phyloP scores from a whole-genome alignment of 1,140 invertebrate species.

The Diorhabda sublineata region DNA sequence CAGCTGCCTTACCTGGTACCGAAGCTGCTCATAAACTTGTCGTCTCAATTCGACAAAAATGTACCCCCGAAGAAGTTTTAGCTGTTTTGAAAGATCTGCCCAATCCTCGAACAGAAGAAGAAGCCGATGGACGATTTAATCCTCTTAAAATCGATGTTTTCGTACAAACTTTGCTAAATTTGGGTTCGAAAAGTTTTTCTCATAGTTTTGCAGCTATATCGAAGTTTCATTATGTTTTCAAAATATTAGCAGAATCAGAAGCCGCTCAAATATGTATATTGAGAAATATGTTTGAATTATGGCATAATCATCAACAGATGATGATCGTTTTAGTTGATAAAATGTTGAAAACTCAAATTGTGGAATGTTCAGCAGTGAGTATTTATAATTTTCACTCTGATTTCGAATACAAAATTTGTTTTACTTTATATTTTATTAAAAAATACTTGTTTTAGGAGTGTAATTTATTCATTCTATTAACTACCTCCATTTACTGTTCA shows the following conservation, averaged over 20 bases:
- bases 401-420: too few species aligned
- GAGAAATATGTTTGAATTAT: slow-evolving; percentile 89
- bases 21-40: slow-evolving; percentile 80
- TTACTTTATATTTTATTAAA: too few species aligned
- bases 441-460: too few species aligned
- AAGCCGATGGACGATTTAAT: slow-evolving; percentile 68
- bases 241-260: slow-evolving; percentile 86
- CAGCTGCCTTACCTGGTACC: slow-evolving; percentile 77
- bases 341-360: slow-evolving; percentile 94
- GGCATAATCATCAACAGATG: slow-evolving; percentile 95
- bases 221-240: slow-evolving; percentile 93
- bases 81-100: slow-evolving; percentile 82
- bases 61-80: slow-evolving; percentile 86
- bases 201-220: slow-evolving; percentile 97
- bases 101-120: slow-evolving; percentile 62
- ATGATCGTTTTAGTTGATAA: slow-evolving; percentile 95
- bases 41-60: slow-evolving; percentile 80
- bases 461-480: too few species aligned
- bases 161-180: slow-evolving; percentile 86
- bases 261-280: slow-evolving; percentile 95
- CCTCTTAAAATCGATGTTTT: slow-evolving; percentile 96
- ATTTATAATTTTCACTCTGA: neutral
- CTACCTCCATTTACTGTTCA: neutral
- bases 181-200: slow-evolving; percentile 95
- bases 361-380: slow-evolving; percentile 88